phyloP scores from a whole-genome alignment of 2,113 vertebrate genomes.

The Podiceps cristatus region DNA sequence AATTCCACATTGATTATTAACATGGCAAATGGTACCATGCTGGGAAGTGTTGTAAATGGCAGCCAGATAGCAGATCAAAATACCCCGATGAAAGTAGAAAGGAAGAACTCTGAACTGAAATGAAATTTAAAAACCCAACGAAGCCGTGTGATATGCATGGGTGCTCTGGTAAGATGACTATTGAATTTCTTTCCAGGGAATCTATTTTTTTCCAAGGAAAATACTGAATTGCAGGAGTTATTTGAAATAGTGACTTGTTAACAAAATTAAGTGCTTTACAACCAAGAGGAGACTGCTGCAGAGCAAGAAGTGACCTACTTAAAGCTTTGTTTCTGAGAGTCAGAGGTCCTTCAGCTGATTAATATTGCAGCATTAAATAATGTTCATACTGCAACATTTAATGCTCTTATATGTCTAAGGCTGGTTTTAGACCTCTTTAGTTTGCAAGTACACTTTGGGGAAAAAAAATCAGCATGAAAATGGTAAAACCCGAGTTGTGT shows the following conservation, averaged over 20 bases:
- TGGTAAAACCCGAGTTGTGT: neutral
- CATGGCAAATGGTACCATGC: neutral
- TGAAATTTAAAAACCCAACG: neutral
- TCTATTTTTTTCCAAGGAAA: neutral
- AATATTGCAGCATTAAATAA: neutral
- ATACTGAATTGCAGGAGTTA: neutral
- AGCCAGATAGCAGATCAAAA: neutral
- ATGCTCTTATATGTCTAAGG: neutral
- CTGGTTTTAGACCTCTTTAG: neutral
- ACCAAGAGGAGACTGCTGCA: neutral
- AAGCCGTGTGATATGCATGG: neutral
- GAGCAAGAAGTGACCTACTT: neutral
- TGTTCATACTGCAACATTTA: neutral
- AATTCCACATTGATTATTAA: neutral
- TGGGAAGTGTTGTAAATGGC: neutral
- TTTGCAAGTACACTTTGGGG: neutral
- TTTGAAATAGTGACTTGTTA: conserved; percentile 19
- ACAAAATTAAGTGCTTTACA: neutral
- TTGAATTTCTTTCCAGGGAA: neutral
- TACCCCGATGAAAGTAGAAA: neutral
- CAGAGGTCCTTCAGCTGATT: conserved; percentile 10
- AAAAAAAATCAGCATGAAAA: neutral
- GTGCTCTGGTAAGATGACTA: neutral
- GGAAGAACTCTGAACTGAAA: neutral
- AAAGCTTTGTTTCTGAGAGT: neutral